Percentiles rank a stretch among this genome's conserved stretches.
phyloP scores from a whole-genome alignment of 2,888 invertebrate species.

The Pseudococcus longispinus region DNA sequence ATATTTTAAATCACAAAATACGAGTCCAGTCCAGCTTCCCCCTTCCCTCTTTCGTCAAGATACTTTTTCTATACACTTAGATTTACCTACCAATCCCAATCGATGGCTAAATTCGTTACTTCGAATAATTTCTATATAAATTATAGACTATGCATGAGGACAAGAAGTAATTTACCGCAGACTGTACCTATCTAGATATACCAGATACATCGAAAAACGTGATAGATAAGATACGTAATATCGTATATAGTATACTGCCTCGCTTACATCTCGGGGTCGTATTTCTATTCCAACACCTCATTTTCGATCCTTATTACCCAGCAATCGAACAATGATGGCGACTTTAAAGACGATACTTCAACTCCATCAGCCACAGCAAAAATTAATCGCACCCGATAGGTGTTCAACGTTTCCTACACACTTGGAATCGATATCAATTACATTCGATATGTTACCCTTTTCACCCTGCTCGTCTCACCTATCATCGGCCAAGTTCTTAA shows the following conservation, averaged over 20 bases:
- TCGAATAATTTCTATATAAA: conserved; percentile 4
- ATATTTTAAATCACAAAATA: not conserved
- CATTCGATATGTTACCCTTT: not conserved
- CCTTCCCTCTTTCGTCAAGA: not conserved
- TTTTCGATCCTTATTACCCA: no score
- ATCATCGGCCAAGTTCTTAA: not conserved
- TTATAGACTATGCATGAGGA: not conserved
- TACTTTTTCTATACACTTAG: not conserved
- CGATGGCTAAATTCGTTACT: not conserved
- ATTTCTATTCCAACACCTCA: not conserved
- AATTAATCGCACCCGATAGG: not conserved
- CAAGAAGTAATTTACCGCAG: conserved; percentile 4
- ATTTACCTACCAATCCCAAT: not conserved
- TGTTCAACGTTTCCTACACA: no score
- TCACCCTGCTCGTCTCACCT: no score
- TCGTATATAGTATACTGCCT: not conserved
- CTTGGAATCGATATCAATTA: not conserved
- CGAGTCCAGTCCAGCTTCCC: not conserved
- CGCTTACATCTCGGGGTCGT: not conserved
- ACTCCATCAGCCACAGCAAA: not conserved
- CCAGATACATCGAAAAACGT: not conserved
- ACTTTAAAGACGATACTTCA: not conserved
- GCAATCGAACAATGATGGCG: not conserved
- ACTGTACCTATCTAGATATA: not conserved
- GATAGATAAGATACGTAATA: not conserved